Conservation (phyloP, 2,113 vertebrate species). For the Strigops habroptila region DNA sequence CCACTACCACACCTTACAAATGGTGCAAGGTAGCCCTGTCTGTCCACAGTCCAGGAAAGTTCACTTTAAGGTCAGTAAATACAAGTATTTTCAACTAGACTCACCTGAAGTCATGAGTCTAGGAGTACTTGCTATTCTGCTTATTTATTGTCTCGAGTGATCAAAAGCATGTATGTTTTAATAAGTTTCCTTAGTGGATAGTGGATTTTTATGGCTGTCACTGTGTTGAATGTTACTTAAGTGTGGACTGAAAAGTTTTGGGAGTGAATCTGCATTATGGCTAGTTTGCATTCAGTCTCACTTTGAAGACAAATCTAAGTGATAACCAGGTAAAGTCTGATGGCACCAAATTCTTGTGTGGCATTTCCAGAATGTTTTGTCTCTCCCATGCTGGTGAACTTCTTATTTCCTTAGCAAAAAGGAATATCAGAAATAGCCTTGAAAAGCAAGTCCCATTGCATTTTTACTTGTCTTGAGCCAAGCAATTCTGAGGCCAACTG, state of each 20-base stretch:
- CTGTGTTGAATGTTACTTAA: not conserved
- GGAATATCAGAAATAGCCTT: not conserved
- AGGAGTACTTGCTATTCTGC: not conserved
- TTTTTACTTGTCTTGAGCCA: not conserved
- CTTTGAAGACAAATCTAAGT: not conserved
- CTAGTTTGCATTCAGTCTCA: not conserved
- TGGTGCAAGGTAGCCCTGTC: fast-evolving
- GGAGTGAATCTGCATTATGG: not conserved
- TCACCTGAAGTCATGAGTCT: not conserved
- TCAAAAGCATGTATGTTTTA: not conserved
- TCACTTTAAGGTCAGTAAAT: not conserved
- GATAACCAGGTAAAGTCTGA: not conserved
- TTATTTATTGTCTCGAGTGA: not conserved
- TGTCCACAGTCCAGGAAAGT: not conserved
- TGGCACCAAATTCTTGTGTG: not conserved
- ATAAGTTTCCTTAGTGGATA: not conserved
- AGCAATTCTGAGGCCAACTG: not conserved
- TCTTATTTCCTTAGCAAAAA: not conserved
- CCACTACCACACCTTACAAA: not conserved
- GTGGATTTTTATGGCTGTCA: not conserved
- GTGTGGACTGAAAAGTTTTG: not conserved
- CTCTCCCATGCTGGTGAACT: not conserved
- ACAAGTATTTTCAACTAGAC: not conserved
- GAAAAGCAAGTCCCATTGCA: not conserved
- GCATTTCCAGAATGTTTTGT: not conserved